These are phyloP conservation scores for Aphelinus atriplicis DNA, from an alignment of 1,140 invertebrate species.

Conservation along the genomic window DNA sequence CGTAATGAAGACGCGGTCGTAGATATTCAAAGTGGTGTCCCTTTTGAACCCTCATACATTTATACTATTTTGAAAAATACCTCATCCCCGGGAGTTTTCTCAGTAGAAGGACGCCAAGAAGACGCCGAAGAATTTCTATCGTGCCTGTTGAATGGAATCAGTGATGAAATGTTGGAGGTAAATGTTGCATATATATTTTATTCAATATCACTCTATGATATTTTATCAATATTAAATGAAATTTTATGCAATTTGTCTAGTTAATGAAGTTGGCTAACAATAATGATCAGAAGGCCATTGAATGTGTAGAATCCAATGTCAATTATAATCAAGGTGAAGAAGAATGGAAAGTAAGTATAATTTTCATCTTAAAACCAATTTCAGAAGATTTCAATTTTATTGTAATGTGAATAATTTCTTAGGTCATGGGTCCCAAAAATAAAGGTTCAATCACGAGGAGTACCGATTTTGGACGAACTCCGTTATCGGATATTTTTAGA, in stretches of 20 bases:
- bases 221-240: slow-evolving; percentile 17
- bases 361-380: slow-evolving; percentile 9
- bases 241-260: slow-evolving; percentile 61
- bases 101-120: slow-evolving; percentile 87
- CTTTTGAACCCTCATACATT: slow-evolving; percentile 85
- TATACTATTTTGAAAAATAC: slow-evolving; percentile 83
- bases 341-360: slow-evolving; percentile 76
- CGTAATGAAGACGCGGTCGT: slow-evolving; percentile 55
- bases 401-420: slow-evolving; percentile 28
- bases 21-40: slow-evolving; percentile 68
- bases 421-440: slow-evolving; percentile 88
- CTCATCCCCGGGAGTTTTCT: slow-evolving; percentile 75
- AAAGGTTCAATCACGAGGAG: slow-evolving; percentile 85
- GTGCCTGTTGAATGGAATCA: slow-evolving; percentile 90
- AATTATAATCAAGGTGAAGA: slow-evolving; percentile 70
- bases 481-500: slow-evolving; percentile 91
- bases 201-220: slow-evolving; percentile 24
- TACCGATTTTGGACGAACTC: slow-evolving; percentile 84
- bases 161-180: slow-evolving; percentile 95
- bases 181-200: slow-evolving; percentile 29
- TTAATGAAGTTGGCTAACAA: slow-evolving; percentile 74
- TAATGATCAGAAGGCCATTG: slow-evolving; percentile 53
- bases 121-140: slow-evolving; percentile 96
- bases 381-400: slow-evolving; percentile 17
- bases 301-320: slow-evolving; percentile 53